Base-by-base conservation (phyloP, 2,113 vertebrate species). In the Channa maculata region DNA sequence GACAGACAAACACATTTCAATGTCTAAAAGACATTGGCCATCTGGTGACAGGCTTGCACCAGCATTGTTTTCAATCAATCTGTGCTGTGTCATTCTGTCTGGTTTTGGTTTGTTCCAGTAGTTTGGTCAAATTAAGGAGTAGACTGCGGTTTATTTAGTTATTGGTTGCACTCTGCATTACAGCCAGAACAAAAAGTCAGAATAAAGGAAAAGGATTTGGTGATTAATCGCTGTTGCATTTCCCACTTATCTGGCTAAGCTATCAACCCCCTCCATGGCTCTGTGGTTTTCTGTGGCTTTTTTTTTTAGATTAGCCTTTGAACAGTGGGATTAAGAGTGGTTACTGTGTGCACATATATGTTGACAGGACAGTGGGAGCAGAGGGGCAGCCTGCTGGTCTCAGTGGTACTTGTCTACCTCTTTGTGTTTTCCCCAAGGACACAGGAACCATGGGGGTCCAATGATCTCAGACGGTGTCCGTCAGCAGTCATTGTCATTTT, bases 381-480 rank as follows among this genome's bases (percentile, higher is more conserved):
- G 71, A 75, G 84, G 54, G 69, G 61, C n/a, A 33, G 45, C 87
- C 87, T n/a, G 87, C 87, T 88, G 91, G 71, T 79, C 86, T 82
- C 78, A 49, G 80, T 76, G 81, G 82, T 86, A 80, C 85, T 88
- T 85, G 86, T 86, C 73, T 79, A 60, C 79, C 80, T 87, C 84
- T 80, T 77, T n/a, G 9, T 75, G 79, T 84, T 87, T 61, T 73
- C 75, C 75, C 90, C 71, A 92, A 93, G 92, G 90, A 91, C 92
- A 78, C 51, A 53, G 76, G 79, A 89, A 65, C 91, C 63, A 52
- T 77, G 83, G 88, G 91, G 71, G 87, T 78, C 76, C 59, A n/a
- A 76, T 80, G 80, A 88, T 88, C 80, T 86, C 41, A 13, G 80
- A 34, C 83, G 15, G 62, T 61, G 82, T 76, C 83, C 60, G 65